Conservation (phyloP, 2,888 invertebrate species). For the Athripsodes cinereus region DNA sequence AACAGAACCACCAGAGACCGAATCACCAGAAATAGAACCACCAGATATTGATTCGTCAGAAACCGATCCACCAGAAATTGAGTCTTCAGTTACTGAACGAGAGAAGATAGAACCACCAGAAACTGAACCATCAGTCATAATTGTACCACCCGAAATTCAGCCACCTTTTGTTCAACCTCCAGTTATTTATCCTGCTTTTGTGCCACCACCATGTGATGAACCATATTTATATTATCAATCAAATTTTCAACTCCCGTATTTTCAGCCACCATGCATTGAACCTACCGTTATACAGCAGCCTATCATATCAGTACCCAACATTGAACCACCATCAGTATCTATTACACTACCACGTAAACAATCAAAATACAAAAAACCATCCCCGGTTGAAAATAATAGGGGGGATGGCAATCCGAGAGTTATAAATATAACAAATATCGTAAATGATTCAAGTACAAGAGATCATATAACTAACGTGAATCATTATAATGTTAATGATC, state of each 20-base stretch:
- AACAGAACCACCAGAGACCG: no score
- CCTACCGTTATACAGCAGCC: neutral
- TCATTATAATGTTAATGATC: constrained; percentile 37
- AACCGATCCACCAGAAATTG: no score
- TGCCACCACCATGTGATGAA: neutral
- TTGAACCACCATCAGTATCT: neutral
- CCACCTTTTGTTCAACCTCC: no score
- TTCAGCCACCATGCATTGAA: neutral
- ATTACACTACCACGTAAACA: constrained; percentile 23
- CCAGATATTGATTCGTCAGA: no score
- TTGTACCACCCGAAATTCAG: no score
- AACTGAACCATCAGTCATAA: no score
- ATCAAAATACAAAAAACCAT: neutral
- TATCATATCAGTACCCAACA: neutral
- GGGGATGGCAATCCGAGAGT: no score
- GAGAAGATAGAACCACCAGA: no score
- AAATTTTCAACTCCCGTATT: neutral
- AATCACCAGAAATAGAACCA: no score
- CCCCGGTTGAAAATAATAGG: no score
- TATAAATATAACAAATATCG: constrained; percentile 37
- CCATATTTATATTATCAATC: neutral
- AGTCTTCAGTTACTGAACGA: no score
- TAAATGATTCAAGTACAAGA: constrained; percentile 38
- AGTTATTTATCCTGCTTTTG: no score
- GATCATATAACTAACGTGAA: constrained; percentile 37